Evolutionary conservation across 2,797 vertebrate genomes (phyloP), one percentile per base, ranked within the genome.

Genomic region (Moxostoma hubbsi): DNA sequence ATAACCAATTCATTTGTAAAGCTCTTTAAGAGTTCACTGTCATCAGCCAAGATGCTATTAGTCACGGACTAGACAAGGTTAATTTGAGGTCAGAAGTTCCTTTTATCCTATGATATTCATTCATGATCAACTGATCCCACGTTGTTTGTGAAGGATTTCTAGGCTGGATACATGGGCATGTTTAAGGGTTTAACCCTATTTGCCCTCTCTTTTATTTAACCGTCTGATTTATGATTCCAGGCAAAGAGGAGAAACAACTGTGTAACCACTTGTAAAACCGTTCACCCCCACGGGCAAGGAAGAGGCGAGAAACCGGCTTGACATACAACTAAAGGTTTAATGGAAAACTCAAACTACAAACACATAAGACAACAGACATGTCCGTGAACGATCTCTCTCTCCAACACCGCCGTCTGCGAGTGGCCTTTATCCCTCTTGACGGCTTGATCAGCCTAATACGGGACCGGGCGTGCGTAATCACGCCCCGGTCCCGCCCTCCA

Each of bases 151-250:
- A 79, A 49, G 68, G 59, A 64, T 64, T 49, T 79, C 9, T 13
- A 72, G 77, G 64, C 58, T 77, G 79, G 86, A 86, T 85, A 84
- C 85, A 85, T 88, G 78, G 81, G 82, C 88, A 89, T 90, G 88
- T 90, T 86, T 80, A 75, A 72, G 86, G 89, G 85, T 92, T 93
- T 92, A 93, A 92, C 90, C 92, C 88, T 66, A 86, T 82, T 91
- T 88, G 90, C 88, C 89, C 86, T 81, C 81, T 84, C 89, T 89
- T 91, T 91, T 91, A 91, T 93, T 92, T 89, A 86, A 69, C 58
- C 45, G 67, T 66, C 80, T 91, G 91, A 93, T 94, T 94, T 94
- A 94, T 90, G 88, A 85, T 86, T 75, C 82, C 86, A 88, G 84
- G 84, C 81, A 50, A 72, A 86, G 85, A 84, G 90, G 89, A 81